Evolutionary conservation across 2,797 vertebrate species (phyloP).

Genomic region (Crocidura indochinensis): DNA sequence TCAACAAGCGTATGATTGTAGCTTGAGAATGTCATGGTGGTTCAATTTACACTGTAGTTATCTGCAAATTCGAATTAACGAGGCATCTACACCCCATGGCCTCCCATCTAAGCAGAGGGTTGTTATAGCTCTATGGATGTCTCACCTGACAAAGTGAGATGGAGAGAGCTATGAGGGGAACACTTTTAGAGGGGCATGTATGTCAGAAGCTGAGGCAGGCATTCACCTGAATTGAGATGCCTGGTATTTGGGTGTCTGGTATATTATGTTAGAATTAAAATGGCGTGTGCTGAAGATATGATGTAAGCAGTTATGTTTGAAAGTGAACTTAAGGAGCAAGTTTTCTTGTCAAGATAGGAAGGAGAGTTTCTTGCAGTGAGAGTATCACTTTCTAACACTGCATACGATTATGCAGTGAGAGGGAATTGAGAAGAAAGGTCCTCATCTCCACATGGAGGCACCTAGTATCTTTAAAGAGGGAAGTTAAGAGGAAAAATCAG

Average conservation of each 20-base stretch:
- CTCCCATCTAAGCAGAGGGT: background rate
- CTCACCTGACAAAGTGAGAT: background rate
- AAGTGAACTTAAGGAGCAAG: background rate
- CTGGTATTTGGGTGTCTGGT: background rate
- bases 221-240: background rate
- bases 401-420: background rate
- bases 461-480: background rate
- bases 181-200: background rate
- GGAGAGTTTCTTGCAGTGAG: background rate
- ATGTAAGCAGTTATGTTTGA: background rate
- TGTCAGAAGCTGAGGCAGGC: background rate
- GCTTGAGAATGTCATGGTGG: background rate
- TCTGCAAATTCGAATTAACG: background rate
- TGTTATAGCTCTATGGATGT: slow-evolving; percentile 28
- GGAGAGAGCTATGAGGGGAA: background rate
- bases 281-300: background rate
- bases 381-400: background rate
- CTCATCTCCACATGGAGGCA: background rate
- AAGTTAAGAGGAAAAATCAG: background rate
- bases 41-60: background rate
- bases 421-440: background rate
- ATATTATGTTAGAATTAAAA: no score
- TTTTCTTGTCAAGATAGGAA: background rate
- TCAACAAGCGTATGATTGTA: background rate
- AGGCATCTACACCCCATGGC: background rate